Evolutionary conservation across 2,888 invertebrate species (phyloP).

Genomic region (Girardia tigrina): DNA sequence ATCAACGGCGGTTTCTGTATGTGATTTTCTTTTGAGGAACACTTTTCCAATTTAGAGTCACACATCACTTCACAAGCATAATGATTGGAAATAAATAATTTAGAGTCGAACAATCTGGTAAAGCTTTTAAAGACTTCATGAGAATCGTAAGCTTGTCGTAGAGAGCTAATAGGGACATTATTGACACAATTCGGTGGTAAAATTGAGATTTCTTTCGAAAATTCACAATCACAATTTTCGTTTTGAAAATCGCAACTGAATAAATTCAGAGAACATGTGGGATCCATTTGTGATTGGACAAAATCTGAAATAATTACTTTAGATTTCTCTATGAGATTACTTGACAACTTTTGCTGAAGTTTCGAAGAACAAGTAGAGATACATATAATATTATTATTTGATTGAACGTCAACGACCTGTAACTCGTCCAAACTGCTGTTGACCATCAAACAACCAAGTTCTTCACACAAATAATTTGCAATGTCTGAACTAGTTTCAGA

Average conservation of each 20-base stretch:
- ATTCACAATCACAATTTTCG: background rate
- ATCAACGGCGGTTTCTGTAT: background rate
- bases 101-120: background rate
- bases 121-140: background rate
- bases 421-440: background rate
- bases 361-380: background rate
- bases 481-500: background rate
- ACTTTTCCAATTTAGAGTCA: background rate
- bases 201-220: background rate
- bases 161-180: background rate
- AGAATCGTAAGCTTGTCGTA: background rate
- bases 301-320: background rate
- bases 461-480: conserved; percentile 13
- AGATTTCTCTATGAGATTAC: background rate
- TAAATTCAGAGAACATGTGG: background rate
- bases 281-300: background rate
- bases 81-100: background rate
- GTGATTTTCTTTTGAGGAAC: background rate
- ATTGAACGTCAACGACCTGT: background rate
- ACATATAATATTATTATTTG: background rate
- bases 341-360: background rate
- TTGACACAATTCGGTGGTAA: background rate
- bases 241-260: background rate
- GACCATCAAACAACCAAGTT: background rate
- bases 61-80: background rate